A percentile compares a stretch with the other conserved stretches of the same genome.
Evolutionary conservation across 1,140 invertebrate species (phyloP).

Genomic region (Papilio polytes): DNA sequence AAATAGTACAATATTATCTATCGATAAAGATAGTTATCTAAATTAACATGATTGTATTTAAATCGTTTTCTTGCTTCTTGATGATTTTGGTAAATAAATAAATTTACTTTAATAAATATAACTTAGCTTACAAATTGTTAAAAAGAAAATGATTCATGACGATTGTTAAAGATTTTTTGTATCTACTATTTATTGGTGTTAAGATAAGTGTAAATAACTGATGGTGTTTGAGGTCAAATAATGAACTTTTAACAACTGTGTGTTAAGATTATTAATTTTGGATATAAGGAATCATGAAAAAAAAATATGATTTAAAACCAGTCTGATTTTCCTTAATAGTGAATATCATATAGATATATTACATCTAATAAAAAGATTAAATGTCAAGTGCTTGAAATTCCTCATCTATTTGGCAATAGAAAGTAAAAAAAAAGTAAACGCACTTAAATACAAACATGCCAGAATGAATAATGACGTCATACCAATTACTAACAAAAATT

Average conservation of each 20-base stretch:
- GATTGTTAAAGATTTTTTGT: neutral
- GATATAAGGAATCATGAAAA: neutral
- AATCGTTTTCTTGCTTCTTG: neutral
- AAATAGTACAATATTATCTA: too few relatives aligned
- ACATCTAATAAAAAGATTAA: too few relatives aligned
- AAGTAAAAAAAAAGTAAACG: neutral
- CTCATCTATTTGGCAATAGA: neutral
- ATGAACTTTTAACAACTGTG: neutral
- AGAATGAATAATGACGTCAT: too few relatives aligned
- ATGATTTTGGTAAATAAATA: neutral
- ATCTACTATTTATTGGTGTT: neutral
- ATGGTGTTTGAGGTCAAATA: neutral
- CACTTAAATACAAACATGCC: too few relatives aligned
- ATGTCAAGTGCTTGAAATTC: too few relatives aligned
- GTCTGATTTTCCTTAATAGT: too few relatives aligned
- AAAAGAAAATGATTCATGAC: neutral
- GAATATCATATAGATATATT: too few relatives aligned
- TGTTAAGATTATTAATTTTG: neutral
- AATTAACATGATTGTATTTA: too few relatives aligned
- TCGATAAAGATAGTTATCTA: too few relatives aligned
- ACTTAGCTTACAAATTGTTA: neutral
- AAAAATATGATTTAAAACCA: neutral
- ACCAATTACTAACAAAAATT: too few relatives aligned
- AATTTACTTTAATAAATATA: conserved; percentile 1
- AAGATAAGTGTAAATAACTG: neutral